A percentile compares a stretch with the other conserved stretches of the same genome.
These are phyloP conservation scores for Aldrovandia affinis DNA, from an alignment of 2,797 vertebrate genomes.

Conservation along the genomic window DNA sequence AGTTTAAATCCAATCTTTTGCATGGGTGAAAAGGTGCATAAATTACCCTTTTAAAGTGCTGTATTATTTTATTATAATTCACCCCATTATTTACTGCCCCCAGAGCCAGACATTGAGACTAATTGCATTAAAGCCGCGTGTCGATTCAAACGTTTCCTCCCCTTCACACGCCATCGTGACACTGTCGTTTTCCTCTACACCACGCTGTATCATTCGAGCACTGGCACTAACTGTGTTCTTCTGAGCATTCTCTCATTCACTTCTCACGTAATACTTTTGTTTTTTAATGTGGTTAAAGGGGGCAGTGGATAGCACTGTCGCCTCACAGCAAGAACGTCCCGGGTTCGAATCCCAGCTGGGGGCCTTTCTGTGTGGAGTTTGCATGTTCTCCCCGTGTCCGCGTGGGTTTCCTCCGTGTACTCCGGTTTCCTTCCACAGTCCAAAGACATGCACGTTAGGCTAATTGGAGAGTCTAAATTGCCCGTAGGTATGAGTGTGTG, in stretches of 20 bases:
- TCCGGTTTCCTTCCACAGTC: no score
- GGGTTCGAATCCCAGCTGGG: no score
- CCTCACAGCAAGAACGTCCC: no score
- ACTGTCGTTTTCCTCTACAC: background rate
- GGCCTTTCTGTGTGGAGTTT: no score
- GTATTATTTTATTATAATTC: constrained; percentile 72
- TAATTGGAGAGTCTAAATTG: no score
- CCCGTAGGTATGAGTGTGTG: no score
- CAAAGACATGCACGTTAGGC: no score
- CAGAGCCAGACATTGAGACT: constrained; percentile 61
- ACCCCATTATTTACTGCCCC: constrained; percentile 50
- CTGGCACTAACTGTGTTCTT: background rate
- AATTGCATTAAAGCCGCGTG: constrained; percentile 59
- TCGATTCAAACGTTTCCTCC: constrained; percentile 35
- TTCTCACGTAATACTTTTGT: no score
- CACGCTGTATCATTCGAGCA: background rate
- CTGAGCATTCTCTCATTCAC: constrained; percentile 1
- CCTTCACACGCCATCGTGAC: constrained; percentile 8
- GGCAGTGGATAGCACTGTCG: no score
- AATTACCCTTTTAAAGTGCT: constrained; percentile 71
- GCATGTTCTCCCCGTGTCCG: no score
- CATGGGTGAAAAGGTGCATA: constrained; percentile 73
- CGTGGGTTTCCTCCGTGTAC: no score
- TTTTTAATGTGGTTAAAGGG: background rate
- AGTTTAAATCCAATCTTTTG: constrained; percentile 73